Percentiles rank a stretch among this genome's conserved stretches.
These are phyloP conservation scores for Penaeus chinensis DNA, from an alignment of 1,140 invertebrate species.

Conservation along the genomic window DNA sequence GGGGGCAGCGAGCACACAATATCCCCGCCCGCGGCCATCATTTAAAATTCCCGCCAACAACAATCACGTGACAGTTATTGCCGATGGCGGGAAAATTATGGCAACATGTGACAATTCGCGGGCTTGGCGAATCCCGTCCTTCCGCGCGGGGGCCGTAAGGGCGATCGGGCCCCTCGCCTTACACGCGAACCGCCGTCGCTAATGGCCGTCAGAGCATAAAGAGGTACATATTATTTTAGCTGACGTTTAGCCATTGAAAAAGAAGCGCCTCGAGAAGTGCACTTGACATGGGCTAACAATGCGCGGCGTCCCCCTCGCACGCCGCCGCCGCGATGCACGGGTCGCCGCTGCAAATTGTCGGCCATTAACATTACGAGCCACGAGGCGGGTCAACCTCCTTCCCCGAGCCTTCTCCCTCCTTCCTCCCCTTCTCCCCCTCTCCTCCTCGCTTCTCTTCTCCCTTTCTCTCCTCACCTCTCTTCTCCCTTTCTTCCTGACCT, in stretches of 20 bases:
- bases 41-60: conserved; percentile 55
- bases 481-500: too few relatives aligned
- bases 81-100: conserved; percentile 33
- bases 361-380: not conserved
- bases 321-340: not conserved
- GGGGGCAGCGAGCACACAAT: conserved; percentile 14
- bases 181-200: not conserved
- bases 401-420: too few relatives aligned
- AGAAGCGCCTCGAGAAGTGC: conserved; percentile 13
- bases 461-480: too few relatives aligned
- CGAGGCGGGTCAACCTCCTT: too few relatives aligned
- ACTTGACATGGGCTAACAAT: conserved; percentile 45
- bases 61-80: conserved; percentile 50
- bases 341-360: conserved; percentile 13
- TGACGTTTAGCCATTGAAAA: conserved; percentile 52
- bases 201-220: conserved; percentile 43
- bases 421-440: too few relatives aligned
- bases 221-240: conserved; percentile 50
- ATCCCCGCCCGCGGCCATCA: conserved; percentile 37
- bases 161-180: not conserved
- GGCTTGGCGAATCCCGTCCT: not conserved
- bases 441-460: too few relatives aligned
- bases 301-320: conserved; percentile 12
- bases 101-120: conserved; percentile 3
- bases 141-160: not conserved